Percentiles rank a stretch among this genome's conserved stretches.
Conservation (phyloP, 1,140 invertebrate species). For the Drosophila seguyi region DNA sequence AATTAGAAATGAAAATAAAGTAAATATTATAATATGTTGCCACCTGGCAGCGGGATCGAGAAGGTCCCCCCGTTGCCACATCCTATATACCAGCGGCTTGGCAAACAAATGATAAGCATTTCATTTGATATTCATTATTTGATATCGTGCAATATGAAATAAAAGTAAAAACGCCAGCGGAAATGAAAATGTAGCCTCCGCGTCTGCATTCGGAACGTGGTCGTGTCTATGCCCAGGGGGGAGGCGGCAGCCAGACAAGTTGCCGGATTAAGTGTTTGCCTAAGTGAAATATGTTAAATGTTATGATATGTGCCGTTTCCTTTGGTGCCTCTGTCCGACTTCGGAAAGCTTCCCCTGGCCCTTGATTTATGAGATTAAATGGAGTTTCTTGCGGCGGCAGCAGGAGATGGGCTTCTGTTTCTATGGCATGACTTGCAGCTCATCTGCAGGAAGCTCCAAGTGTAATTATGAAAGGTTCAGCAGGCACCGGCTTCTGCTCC, state of each 20-base stretch:
- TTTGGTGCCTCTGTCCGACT: not conserved
- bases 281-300: constrained; percentile 83
- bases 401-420: constrained; percentile 17
- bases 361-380: constrained; percentile 79
- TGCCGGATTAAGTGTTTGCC: constrained; percentile 74
- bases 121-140: constrained; percentile 85
- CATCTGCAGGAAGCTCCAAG: constrained; percentile 17
- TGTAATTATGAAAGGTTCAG: constrained; percentile 61
- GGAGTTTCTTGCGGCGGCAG: constrained; percentile 13
- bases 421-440: constrained; percentile 46
- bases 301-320: constrained; percentile 66
- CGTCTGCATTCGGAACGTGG: constrained; percentile 1
- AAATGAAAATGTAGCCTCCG: constrained; percentile 70
- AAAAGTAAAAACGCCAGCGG: constrained; percentile 82
- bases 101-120: constrained; percentile 85
- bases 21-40: constrained; percentile 84
- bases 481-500: constrained; percentile 9
- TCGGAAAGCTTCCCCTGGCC: constrained; percentile 13
- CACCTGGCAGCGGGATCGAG: constrained; percentile 29
- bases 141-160: constrained; percentile 81
- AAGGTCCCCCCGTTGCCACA: not conserved
- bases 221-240: constrained; percentile 2
- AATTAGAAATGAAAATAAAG: constrained; percentile 85
- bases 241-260: constrained; percentile 48
- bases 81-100: constrained; percentile 42